phyloP scores from a whole-genome alignment of 2,113 vertebrate species.

The Nothocercus nigrocapillus region DNA sequence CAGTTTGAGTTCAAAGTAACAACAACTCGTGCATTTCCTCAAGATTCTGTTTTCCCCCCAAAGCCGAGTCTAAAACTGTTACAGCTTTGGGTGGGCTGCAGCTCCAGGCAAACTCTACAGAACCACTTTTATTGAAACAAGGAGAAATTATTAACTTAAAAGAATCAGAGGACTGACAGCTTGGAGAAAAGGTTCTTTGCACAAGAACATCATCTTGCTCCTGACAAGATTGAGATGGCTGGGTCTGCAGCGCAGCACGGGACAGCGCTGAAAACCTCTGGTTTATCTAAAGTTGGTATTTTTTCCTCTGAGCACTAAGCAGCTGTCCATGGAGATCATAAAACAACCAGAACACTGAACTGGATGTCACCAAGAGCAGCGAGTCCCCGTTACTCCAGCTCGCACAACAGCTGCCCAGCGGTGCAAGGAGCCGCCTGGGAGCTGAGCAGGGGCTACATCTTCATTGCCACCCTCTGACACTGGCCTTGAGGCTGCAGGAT shows the following conservation, averaged over 20 bases:
- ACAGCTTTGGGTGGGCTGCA: not conserved
- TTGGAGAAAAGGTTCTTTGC: not conserved
- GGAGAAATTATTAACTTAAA: not conserved
- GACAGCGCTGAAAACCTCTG: not conserved
- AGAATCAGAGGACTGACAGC: not conserved
- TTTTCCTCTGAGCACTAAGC: not conserved
- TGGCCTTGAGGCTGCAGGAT: not conserved
- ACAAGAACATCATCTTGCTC: too few relatives aligned
- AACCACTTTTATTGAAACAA: not conserved
- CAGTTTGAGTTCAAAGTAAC: not conserved
- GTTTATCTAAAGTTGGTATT: not conserved
- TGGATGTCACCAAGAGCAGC: not conserved
- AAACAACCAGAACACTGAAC: not conserved
- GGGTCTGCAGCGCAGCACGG: accelerated
- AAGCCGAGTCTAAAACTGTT: not conserved
- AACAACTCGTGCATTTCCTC: not conserved
- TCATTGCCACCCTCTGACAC: not conserved
- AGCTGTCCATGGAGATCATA: not conserved
- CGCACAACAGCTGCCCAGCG: not conserved
- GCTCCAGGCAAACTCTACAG: not conserved
- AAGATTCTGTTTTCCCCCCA: not conserved
- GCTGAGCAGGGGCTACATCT: not conserved
- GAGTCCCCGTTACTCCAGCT: not conserved
- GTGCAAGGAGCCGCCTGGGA: accelerated
- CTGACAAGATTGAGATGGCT: not conserved